These are phyloP conservation scores for Drosophila paranaensis DNA, from an alignment of 2,888 invertebrate species.

Conservation along the genomic window DNA sequence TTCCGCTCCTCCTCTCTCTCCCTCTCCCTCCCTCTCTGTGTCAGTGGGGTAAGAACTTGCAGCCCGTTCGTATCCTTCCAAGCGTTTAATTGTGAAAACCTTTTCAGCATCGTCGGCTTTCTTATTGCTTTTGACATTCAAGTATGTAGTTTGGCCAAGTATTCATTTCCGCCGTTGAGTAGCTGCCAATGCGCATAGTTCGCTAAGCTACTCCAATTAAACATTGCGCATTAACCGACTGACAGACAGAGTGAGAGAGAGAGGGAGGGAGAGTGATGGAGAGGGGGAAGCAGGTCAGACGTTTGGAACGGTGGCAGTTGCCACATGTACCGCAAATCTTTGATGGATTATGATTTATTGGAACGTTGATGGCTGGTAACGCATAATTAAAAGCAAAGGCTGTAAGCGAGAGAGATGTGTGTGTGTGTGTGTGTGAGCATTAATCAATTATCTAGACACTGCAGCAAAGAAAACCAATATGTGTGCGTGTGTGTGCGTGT, in stretches of 20 bases:
- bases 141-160: slow-evolving; percentile 65
- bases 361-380: slow-evolving; percentile 71
- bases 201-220: slow-evolving; percentile 61
- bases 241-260: not conserved
- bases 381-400: slow-evolving; percentile 74
- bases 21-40: slow-evolving; percentile 20
- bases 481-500: slow-evolving; percentile 31
- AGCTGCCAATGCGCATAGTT: slow-evolving; percentile 47
- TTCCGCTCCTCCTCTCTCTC: not conserved
- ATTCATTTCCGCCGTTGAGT: slow-evolving; percentile 68
- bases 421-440: slow-evolving; percentile 39
- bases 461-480: slow-evolving; percentile 61
- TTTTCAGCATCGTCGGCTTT: slow-evolving; percentile 52
- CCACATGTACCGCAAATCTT: slow-evolving; percentile 71
- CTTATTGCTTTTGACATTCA: slow-evolving; percentile 64
- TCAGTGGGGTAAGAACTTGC: slow-evolving; percentile 56
- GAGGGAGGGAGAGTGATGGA: not conserved
- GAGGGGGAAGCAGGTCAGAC: not conserved
- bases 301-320: slow-evolving; percentile 42
- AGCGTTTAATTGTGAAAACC: slow-evolving; percentile 64
- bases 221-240: slow-evolving; percentile 61
- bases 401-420: not conserved
- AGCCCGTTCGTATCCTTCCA: slow-evolving; percentile 49
- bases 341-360: slow-evolving; percentile 81
- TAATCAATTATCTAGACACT: slow-evolving; percentile 71